These are phyloP conservation scores for Oncorhynchus kisutch DNA, from an alignment of 2,113 vertebrate genomes.

Conservation along the genomic window DNA sequence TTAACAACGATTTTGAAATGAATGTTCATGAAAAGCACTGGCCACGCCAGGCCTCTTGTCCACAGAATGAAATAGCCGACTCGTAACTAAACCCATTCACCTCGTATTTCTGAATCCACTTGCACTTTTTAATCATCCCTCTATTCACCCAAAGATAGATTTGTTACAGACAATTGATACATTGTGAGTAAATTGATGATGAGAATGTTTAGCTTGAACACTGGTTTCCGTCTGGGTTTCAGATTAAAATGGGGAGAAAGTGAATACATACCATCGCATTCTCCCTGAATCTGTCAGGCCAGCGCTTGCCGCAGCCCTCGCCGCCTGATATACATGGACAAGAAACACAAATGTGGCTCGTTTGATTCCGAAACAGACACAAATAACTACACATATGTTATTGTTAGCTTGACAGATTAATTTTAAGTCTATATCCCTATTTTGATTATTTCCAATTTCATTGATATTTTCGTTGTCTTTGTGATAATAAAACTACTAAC, in stretches of 20 bases:
- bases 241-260: conserved; percentile 34
- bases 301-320: conserved; percentile 67
- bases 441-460: conserved; percentile 14
- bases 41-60: conserved; percentile 66
- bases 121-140: no score
- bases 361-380: conserved; percentile 19
- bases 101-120: not conserved
- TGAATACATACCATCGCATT: conserved; percentile 66
- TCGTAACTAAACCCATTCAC: conserved; percentile 24
- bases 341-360: conserved; percentile 44
- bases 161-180: not conserved
- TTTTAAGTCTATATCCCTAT: conserved; percentile 27
- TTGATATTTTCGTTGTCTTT: conserved; percentile 26
- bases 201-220: conserved; percentile 40
- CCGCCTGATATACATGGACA: conserved; percentile 65
- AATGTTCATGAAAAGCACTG: conserved; percentile 45
- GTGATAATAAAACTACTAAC: conserved; percentile 41
- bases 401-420: not conserved
- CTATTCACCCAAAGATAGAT: not conserved
- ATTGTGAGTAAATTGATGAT: conserved; percentile 23
- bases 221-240: conserved; percentile 16
- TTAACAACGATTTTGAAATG: conserved; percentile 52
- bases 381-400: conserved; percentile 7
- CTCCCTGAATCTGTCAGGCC: conserved; percentile 69
- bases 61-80: conserved; percentile 57